Percentiles rank a stretch among this genome's conserved stretches.
phyloP scores from a whole-genome alignment of 2,113 vertebrate species.

The Marmota flaviventris region DNA sequence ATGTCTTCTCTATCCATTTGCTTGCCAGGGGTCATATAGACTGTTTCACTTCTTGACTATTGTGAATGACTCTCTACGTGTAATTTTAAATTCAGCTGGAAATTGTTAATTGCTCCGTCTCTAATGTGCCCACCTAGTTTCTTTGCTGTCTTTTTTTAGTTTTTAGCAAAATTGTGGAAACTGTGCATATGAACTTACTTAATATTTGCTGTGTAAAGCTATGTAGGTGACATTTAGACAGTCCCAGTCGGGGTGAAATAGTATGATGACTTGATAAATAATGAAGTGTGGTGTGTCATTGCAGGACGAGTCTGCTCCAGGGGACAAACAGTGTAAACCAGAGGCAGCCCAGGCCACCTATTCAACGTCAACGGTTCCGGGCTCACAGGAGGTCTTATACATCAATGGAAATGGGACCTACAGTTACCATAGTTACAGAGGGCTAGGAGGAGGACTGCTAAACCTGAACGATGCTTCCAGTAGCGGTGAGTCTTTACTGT shows the following conservation, averaged over 20 bases:
- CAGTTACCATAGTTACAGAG: slow-evolving; percentile 94
- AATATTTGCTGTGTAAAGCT: background rate
- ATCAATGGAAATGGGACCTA: slow-evolving; percentile 93
- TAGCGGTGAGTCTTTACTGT: slow-evolving; percentile 88
- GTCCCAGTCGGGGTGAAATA: background rate
- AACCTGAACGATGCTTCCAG: slow-evolving; percentile 91
- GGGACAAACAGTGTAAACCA: slow-evolving; percentile 90
- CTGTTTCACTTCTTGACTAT: background rate
- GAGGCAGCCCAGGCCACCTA: slow-evolving; percentile 90
- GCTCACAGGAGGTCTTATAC: slow-evolving; percentile 92
- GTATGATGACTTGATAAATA: background rate
- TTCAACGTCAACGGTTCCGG: slow-evolving; percentile 89
- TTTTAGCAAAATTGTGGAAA: slow-evolving; percentile 61
- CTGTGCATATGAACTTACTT: background rate
- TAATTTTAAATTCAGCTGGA: slow-evolving; percentile 22
- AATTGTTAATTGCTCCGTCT: background rate
- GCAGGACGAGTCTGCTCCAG: slow-evolving; percentile 89
- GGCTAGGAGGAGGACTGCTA: slow-evolving; percentile 91
- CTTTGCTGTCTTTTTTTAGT: slow-evolving; percentile 25
- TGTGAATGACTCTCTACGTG: background rate
- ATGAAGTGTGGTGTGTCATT: slow-evolving; percentile 72
- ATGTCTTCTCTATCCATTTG: background rate
- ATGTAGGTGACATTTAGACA: background rate
- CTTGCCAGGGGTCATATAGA: background rate
- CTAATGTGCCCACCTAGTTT: background rate